Conservation (phyloP, 2,888 invertebrate genomes). For the Zaprionus lineosus region DNA sequence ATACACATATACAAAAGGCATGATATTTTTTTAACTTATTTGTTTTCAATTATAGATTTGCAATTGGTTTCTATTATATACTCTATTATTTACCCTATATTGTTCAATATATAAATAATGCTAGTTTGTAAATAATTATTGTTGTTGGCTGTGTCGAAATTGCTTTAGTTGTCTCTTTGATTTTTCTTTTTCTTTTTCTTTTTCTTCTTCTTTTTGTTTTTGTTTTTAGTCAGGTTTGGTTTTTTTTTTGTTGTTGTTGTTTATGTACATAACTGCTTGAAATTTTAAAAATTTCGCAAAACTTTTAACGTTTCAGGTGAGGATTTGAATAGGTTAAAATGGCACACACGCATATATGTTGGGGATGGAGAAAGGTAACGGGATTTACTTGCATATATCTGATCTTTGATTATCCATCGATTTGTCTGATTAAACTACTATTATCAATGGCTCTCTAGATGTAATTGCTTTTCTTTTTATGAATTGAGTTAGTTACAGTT, state of each 20-base stretch:
- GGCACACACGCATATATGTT: slow-evolving; percentile 36
- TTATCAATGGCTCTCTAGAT: too few relatives aligned
- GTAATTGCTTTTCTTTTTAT: too few relatives aligned
- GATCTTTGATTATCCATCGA: slow-evolving; percentile 18
- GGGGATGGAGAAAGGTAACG: neutral
- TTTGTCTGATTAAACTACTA: too few relatives aligned
- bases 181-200: slow-evolving; percentile 1
- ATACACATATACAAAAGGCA: slow-evolving; percentile 53
- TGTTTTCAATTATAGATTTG: slow-evolving; percentile 11
- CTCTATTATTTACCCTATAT: slow-evolving; percentile 14
- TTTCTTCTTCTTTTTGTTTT: slow-evolving; percentile 3
- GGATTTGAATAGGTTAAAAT: slow-evolving; percentile 27
- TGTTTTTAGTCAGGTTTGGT: slow-evolving; percentile 10
- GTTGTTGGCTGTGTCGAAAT: slow-evolving; percentile 43
- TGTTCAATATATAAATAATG: too few relatives aligned
- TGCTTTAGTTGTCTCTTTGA: slow-evolving; percentile 49
- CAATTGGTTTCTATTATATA: slow-evolving; percentile 18
- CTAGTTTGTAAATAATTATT: slow-evolving; percentile 44
- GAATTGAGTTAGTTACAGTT: too few relatives aligned
- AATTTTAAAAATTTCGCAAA: slow-evolving; percentile 12
- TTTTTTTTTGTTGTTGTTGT: slow-evolving; percentile 2
- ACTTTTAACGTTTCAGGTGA: slow-evolving; percentile 2
- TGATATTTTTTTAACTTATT: slow-evolving; percentile 19
- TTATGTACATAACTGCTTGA: slow-evolving; percentile 31
- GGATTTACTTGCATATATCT: neutral